Conservation (phyloP, 2,797 vertebrate species). For the Myotis vivesi region DNA sequence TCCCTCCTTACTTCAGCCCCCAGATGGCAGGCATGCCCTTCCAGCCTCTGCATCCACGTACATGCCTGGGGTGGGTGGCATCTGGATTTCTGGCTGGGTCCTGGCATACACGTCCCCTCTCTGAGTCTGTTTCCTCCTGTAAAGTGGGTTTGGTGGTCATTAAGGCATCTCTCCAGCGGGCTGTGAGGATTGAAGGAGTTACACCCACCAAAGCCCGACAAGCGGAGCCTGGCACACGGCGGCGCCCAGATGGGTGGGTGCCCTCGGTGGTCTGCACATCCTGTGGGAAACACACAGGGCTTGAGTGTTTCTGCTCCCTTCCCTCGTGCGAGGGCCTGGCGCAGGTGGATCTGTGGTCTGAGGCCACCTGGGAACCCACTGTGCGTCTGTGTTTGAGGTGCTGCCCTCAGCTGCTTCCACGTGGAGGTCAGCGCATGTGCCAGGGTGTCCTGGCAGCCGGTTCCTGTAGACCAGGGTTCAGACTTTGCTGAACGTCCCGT, state of each 20-base stretch:
- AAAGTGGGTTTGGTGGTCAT: not conserved
- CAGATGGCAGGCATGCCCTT: not conserved
- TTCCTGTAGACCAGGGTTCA: not conserved
- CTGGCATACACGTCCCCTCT: not conserved
- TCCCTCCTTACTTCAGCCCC: not conserved
- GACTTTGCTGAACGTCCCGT: not conserved
- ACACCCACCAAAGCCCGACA: not conserved
- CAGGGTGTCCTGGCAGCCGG: not conserved
- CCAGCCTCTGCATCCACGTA: not conserved
- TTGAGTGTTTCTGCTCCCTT: not conserved
- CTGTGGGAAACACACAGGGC: not conserved
- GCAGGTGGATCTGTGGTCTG: not conserved
- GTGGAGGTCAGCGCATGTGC: not conserved
- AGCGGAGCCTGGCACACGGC: not conserved
- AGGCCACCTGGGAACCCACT: not conserved
- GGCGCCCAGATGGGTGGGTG: accelerated
- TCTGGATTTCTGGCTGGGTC: not conserved
- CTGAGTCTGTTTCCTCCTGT: not conserved
- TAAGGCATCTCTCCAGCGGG: not conserved
- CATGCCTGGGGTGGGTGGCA: accelerated
- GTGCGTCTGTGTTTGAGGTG: not conserved
- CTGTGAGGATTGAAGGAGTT: not conserved
- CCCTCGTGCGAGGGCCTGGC: not conserved
- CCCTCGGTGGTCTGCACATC: not conserved
- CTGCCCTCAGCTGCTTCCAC: not conserved